Conservation (phyloP, 2,113 vertebrate genomes). For the Bos indicus region DNA sequence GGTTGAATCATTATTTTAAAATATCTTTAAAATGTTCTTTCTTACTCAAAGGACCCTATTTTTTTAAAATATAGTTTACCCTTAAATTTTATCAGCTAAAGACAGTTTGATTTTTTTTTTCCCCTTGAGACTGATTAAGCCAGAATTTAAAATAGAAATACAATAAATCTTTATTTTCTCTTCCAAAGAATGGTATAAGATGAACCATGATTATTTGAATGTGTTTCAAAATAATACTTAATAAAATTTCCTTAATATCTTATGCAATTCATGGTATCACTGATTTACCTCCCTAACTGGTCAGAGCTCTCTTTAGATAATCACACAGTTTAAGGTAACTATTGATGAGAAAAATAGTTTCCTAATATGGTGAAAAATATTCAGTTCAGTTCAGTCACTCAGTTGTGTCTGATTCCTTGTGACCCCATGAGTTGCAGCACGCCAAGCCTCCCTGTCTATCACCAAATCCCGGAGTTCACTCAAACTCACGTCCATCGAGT, state of each 20-base stretch:
- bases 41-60: not conserved
- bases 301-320: not conserved
- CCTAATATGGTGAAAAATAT: not conserved
- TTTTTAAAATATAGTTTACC: not conserved
- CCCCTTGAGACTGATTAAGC: not conserved
- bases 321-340: not conserved
- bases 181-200: not conserved
- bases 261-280: not conserved
- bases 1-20: not conserved
- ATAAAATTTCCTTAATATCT: not conserved
- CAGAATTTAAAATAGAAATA: not conserved
- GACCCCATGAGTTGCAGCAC: too few species aligned
- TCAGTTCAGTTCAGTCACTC: too few species aligned
- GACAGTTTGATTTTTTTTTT: not conserved
- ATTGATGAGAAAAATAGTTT: not conserved
- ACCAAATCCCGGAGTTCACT: too few species aligned
- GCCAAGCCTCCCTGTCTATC: too few species aligned
- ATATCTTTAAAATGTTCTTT: not conserved
- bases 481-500: too few species aligned
- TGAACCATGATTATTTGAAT: not conserved
- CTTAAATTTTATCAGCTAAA: not conserved
- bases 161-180: not conserved
- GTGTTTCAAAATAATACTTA: not conserved
- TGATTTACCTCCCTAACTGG: not conserved
- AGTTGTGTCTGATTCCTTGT: too few species aligned